Evolutionary conservation across 2,797 vertebrate genomes (phyloP).

Genomic region (Platyrinchus mystaceus): DNA sequence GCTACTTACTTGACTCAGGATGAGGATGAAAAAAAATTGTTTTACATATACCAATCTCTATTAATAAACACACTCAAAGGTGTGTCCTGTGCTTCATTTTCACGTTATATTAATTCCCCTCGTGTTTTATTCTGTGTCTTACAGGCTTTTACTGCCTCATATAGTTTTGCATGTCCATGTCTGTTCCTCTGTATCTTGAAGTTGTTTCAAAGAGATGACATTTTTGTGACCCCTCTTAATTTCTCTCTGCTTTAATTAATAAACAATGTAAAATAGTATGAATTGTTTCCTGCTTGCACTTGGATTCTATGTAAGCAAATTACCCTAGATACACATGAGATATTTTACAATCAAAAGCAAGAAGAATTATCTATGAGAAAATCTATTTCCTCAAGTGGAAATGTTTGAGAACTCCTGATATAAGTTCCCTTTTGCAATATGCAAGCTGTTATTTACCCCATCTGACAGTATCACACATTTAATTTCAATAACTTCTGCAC

Average conservation of each 20-base stretch:
- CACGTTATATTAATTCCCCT: background rate
- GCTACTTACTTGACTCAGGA: background rate
- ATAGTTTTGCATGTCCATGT: background rate
- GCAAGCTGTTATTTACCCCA: background rate
- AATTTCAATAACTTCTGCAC: background rate
- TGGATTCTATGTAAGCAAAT: conserved; percentile 26
- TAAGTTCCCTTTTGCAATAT: background rate
- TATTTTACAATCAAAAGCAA: conserved; percentile 39
- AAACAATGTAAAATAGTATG: background rate
- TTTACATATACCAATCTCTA: background rate
- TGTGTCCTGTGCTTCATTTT: background rate
- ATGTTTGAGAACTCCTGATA: background rate
- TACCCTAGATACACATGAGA: background rate
- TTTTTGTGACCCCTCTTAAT: conserved; percentile 9
- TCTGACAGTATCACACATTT: background rate
- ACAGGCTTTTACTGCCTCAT: background rate
- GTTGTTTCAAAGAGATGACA: conserved; percentile 11
- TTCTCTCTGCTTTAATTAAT: conserved; percentile 27
- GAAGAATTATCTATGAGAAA: conserved; percentile 21
- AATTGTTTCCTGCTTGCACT: conserved; percentile 18
- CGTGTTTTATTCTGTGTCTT: conserved; percentile 5
- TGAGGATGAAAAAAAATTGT: background rate
- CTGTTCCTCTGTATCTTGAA: background rate
- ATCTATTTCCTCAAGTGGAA: conserved; percentile 37
- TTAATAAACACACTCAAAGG: background rate